These are phyloP conservation scores for Lacerta bilineata DNA, from an alignment of 2,797 vertebrate species.

Conservation along the genomic window DNA sequence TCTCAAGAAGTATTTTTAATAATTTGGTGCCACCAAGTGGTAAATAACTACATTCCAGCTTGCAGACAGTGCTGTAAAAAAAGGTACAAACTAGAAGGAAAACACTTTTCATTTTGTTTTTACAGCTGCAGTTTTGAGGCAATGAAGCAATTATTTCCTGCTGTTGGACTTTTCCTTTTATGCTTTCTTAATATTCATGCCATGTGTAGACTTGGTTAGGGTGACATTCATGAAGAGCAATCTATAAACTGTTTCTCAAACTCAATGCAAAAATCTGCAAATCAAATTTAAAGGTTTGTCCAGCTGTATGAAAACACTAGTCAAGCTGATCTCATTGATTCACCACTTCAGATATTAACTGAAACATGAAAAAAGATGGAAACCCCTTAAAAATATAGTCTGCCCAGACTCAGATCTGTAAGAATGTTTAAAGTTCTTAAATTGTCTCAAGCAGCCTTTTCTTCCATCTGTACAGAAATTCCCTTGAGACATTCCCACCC, in stretches of 20 bases:
- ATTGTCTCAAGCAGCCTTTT: background rate
- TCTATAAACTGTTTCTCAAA: background rate
- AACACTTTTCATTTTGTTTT: background rate
- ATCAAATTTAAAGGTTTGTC: background rate
- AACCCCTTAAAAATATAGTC: background rate
- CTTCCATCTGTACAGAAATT: background rate
- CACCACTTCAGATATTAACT: background rate
- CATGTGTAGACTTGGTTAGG: background rate
- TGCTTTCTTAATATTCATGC: background rate
- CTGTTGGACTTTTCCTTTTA: conserved; percentile 6
- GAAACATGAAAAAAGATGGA: background rate
- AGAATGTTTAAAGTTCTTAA: background rate
- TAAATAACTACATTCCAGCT: background rate
- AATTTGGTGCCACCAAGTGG: conserved; percentile 74
- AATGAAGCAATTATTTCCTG: conserved; percentile 26
- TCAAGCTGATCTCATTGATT: background rate
- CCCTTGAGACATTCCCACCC: background rate
- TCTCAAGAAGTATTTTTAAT: conserved; percentile 42
- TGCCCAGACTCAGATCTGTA: background rate
- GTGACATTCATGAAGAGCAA: background rate
- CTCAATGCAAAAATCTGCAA: background rate
- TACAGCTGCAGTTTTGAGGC: conserved; percentile 10
- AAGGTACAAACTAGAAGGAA: background rate
- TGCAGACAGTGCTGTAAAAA: background rate
- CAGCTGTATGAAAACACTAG: background rate